Conservation (phyloP, 2,113 vertebrate species). For the Campylomormyrus tamandua region DNA sequence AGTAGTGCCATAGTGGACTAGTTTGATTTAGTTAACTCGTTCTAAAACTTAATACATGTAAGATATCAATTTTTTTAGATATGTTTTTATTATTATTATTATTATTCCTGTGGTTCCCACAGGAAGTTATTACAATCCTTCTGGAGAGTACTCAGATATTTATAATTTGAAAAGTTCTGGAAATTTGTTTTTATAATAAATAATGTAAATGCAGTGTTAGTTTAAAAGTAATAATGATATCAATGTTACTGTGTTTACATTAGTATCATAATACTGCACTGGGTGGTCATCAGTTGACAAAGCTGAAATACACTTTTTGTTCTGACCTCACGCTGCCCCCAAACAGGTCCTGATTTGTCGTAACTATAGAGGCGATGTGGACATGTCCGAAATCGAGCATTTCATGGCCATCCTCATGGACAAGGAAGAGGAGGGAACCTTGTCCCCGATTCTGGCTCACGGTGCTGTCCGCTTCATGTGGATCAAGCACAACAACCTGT, state of each 20-base stretch:
- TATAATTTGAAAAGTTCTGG: neutral
- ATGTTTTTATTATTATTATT: neutral
- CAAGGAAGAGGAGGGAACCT: conserved; percentile 89
- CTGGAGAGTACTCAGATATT: neutral
- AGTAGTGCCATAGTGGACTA: neutral
- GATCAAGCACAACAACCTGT: conserved; percentile 98
- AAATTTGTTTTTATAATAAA: neutral
- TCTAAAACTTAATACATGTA: neutral
- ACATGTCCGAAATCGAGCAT: conserved; percentile 98
- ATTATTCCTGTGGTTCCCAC: neutral
- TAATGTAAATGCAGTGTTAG: neutral
- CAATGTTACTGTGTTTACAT: neutral
- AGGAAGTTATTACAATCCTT: neutral
- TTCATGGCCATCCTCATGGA: conserved; percentile 98
- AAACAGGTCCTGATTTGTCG: conserved; percentile 86
- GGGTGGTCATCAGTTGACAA: neutral
- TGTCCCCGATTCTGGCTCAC: conserved; percentile 89
- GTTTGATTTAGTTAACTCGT: neutral
- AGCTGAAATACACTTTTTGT: neutral
- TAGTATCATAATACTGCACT: too few species aligned
- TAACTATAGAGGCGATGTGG: conserved; percentile 95
- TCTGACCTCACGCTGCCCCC: neutral
- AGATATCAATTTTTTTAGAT: neutral
- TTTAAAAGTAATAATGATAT: neutral
- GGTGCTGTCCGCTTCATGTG: conserved; percentile 98